Evolutionary conservation across 2,797 vertebrate species (phyloP).

Genomic region (Columba guinea): DNA sequence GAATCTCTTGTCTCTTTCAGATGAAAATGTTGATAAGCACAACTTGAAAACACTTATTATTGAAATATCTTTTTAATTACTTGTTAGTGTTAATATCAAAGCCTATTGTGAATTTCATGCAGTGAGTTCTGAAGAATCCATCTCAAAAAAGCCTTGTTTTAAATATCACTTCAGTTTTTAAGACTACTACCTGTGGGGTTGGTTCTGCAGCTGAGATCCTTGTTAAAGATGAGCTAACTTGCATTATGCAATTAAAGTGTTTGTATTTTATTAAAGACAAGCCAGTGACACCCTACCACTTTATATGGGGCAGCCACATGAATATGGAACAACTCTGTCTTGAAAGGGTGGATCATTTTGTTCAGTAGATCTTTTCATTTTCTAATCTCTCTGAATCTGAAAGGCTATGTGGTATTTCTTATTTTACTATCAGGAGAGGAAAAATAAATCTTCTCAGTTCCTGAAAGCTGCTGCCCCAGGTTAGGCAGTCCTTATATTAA

Average conservation of each 20-base stretch:
- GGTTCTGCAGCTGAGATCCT: neutral
- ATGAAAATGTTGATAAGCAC: neutral
- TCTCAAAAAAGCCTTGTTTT: neutral
- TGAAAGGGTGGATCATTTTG: neutral
- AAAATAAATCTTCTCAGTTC: neutral
- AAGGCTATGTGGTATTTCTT: neutral
- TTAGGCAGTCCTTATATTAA: neutral
- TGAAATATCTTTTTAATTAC: neutral
- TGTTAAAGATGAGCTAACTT: neutral
- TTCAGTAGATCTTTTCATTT: neutral
- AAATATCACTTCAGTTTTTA: neutral
- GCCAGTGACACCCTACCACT: neutral
- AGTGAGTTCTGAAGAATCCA: neutral
- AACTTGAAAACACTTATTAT: neutral
- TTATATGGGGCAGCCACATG: neutral
- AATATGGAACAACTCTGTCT: neutral
- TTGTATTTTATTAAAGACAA: neutral
- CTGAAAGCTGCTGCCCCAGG: neutral
- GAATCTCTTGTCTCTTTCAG: neutral
- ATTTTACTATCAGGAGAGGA: neutral
- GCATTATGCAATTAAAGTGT: neutral
- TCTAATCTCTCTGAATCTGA: neutral
- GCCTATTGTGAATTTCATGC: neutral
- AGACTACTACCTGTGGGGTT: neutral
- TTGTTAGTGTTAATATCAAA: neutral